phyloP scores from a whole-genome alignment of 2,797 vertebrate species.

The Salmo trutta region DNA sequence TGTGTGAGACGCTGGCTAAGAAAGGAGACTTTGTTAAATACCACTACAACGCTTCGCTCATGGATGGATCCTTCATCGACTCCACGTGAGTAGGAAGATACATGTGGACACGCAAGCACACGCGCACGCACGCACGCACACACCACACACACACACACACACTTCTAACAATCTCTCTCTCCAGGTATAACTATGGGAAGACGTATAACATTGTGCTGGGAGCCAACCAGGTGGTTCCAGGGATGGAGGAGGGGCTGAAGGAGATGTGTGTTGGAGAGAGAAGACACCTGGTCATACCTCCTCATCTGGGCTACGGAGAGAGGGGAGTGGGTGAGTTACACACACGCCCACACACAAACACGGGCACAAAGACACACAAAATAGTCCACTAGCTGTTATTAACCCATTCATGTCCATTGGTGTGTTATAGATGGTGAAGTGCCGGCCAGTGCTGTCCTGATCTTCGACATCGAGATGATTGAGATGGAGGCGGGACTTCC shows the following conservation, averaged over 20 bases:
- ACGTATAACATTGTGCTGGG: slow-evolving; percentile 95
- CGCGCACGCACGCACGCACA: background rate
- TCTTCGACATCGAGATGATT: slow-evolving; percentile 90
- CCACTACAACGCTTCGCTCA: slow-evolving; percentile 92
- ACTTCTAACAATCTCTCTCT: slow-evolving; percentile 19
- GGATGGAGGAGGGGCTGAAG: slow-evolving; percentile 93
- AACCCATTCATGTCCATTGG: background rate
- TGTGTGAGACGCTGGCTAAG: slow-evolving; percentile 83
- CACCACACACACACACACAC: too few relatives aligned
- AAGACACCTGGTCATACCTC: slow-evolving; percentile 86
- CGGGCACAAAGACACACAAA: background rate
- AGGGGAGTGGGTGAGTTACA: slow-evolving; percentile 88
- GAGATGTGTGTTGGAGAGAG: slow-evolving; percentile 95
- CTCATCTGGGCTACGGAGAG: slow-evolving; percentile 95
- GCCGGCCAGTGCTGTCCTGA: slow-evolving; percentile 91
- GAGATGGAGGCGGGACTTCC: slow-evolving; percentile 92
- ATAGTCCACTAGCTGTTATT: background rate
- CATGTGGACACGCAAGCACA: background rate
- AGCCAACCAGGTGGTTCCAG: slow-evolving; percentile 89
- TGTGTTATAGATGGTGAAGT: slow-evolving; percentile 85
- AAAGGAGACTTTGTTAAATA: slow-evolving; percentile 96
- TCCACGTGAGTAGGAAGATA: slow-evolving; percentile 84
- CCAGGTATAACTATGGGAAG: slow-evolving; percentile 88
- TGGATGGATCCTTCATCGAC: slow-evolving; percentile 90
- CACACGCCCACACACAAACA: background rate